Evolutionary conservation across 2,797 vertebrate genomes (phyloP).

Genomic region (Cuniculus paca): DNA sequence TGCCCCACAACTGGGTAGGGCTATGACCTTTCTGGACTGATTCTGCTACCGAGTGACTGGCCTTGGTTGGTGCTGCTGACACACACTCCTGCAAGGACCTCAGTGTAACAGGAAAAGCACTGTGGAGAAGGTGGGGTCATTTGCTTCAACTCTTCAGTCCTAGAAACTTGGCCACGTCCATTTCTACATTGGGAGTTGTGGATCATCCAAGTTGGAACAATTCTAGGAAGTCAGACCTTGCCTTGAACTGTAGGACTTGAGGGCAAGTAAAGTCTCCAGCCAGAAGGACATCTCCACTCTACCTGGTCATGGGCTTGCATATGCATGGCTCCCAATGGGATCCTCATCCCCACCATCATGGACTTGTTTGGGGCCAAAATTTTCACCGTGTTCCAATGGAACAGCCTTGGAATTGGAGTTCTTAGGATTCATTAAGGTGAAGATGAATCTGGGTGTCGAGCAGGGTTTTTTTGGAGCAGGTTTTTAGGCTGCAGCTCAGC

Average conservation of each 20-base stretch:
- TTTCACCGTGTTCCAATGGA: neutral
- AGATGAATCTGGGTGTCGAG: neutral
- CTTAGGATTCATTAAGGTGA: slow-evolving; percentile 1
- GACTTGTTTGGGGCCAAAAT: neutral
- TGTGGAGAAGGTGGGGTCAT: neutral
- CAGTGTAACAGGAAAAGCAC: neutral
- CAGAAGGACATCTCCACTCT: neutral
- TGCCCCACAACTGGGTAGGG: neutral
- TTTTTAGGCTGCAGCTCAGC: neutral
- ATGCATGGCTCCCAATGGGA: neutral
- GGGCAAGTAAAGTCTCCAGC: neutral
- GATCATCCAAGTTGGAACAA: neutral
- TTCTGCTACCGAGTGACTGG: neutral
- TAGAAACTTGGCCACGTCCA: neutral
- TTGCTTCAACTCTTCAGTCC: neutral
- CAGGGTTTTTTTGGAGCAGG: slow-evolving; percentile 28
- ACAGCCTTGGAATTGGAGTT: neutral
- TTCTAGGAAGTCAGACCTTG: neutral
- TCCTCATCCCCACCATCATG: neutral
- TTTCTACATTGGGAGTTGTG: neutral
- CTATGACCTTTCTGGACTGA: slow-evolving; percentile 4
- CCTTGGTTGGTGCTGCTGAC: neutral
- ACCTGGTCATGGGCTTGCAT: neutral
- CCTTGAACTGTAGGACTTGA: neutral
- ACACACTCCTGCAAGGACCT: neutral